Evolutionary conservation across 1,140 invertebrate species (phyloP), one percentile per base, ranked within the genome.

Genomic region (Zaprionus ornatus): DNA sequence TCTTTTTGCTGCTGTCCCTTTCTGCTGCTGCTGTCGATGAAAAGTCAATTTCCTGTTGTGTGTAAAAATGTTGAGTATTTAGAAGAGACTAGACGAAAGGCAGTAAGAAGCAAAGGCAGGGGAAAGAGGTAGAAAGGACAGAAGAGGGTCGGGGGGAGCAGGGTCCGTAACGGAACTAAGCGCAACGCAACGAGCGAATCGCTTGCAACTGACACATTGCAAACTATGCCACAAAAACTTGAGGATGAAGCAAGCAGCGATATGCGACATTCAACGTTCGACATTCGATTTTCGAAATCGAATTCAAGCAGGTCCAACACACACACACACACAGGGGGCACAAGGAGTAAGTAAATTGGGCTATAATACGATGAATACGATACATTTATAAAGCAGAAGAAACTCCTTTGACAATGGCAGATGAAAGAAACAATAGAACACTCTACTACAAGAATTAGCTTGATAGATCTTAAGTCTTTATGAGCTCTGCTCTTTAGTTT

Each of bases 1-100:
- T 29, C 59, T 19, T 54, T 32, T 55, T 64, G 50, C 25, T 27
- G 45, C 45, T 60, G 35, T 48, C 27, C 29, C 65, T 27, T 57
- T 40, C 29, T 45, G 60, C 21, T 62, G 64, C 59, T 69, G 61
- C 77, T 88, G 84, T 84, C 84, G 75, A 88, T 88, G 85, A 76
- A 81, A 88, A 90, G 66, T 88, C 84, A 88, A 88, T 88, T 88
- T 88, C 84, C 84, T 88, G 84, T 88, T 88, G 68, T 84, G 67
- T 59, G 69, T 64, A 83, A 87, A 84, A 88, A 88, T 87, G 84
- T 81, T 83, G 23, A 62, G 42, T 37, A 74, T 72, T 66, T 56
- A 62, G 57, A 55, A 61, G 68, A 48, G 59, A 52, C 62, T 35
- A 64, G 54, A 50, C 61, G 40, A 35, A 70, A 17, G 40, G 40